Conservation (phyloP, 2,797 vertebrate species). For the Cyprinodon diabolis region DNA sequence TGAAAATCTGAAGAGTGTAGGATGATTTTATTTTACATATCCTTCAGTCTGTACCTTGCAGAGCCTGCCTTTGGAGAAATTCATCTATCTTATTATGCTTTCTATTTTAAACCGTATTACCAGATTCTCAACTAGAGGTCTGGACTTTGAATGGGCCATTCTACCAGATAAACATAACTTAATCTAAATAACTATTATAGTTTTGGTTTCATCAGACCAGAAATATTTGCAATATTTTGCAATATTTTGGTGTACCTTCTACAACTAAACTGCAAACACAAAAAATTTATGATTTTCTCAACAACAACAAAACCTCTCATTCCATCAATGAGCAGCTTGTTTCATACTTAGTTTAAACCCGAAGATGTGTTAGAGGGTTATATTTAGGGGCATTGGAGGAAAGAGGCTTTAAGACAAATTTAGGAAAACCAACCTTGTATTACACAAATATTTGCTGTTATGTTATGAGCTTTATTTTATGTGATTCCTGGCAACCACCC, state of each 20-base stretch:
- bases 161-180: background rate
- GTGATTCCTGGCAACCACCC: background rate
- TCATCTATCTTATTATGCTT: no score
- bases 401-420: background rate
- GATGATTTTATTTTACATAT: background rate
- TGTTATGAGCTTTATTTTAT: background rate
- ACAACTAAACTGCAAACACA: background rate
- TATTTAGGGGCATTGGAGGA: background rate
- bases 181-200: background rate
- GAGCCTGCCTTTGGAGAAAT: background rate
- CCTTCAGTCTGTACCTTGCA: background rate
- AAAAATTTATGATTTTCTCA: no score
- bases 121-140: background rate
- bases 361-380: background rate
- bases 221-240: background rate
- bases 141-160: background rate
- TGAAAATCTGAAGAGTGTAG: background rate
- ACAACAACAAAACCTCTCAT: background rate
- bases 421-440: background rate
- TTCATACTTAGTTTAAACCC: background rate
- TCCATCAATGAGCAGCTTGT: background rate
- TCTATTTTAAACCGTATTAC: no score
- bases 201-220: background rate
- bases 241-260: background rate
- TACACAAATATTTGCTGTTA: background rate